Evolutionary conservation across 2,797 vertebrate species (phyloP), one percentile per base, ranked within the genome.

Genomic region (Siniperca obscura): DNA sequence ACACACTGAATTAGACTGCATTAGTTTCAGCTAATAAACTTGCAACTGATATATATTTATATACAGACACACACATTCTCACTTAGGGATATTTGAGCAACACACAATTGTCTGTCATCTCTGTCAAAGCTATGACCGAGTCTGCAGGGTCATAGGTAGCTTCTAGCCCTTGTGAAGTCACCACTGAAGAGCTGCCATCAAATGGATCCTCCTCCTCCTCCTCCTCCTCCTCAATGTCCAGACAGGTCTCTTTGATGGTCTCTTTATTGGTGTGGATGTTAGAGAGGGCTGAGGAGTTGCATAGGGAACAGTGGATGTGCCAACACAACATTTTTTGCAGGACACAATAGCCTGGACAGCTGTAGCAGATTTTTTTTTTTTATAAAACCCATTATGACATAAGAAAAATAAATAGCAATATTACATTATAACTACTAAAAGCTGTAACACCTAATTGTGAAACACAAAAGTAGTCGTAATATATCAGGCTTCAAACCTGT

Each of bases 291-390:
- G 40, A 0, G 13, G 13, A 40, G 19, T 27, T 38, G 42, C 42
- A 44, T 5, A 44, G 42, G 42, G 13, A 61, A 50, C 56, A 60
- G 19, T 12, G 60, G 14, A 61, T 44, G 42, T 44, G 27, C 61
- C 56, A 30, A 30, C 30, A 30, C 30, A 30, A 3, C 3, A 30
- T 30, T 30, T 30, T 48, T 60, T 36, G 40, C 55, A 44, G 42
- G 38, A 30, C 30, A 30, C 30, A 30, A 34, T 60, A 46, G 56
- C 53, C 56, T 72, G 70, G 42, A 30, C 53, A 72, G 7, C 70
- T 72, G 38, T 27, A 60, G 60, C 42, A 46, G 4, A 60, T 25
- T 30, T 38, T 44, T 13, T 42, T 40, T 40, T 42, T 48, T 7
- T 64, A 34, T 30, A 6, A 25, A 44, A 64, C 57, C 30, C 46